A percentile compares a stretch with the other conserved stretches of the same genome.
Evolutionary conservation across 2,888 invertebrate species (phyloP).

Genomic region (Rapana venosa): DNA sequence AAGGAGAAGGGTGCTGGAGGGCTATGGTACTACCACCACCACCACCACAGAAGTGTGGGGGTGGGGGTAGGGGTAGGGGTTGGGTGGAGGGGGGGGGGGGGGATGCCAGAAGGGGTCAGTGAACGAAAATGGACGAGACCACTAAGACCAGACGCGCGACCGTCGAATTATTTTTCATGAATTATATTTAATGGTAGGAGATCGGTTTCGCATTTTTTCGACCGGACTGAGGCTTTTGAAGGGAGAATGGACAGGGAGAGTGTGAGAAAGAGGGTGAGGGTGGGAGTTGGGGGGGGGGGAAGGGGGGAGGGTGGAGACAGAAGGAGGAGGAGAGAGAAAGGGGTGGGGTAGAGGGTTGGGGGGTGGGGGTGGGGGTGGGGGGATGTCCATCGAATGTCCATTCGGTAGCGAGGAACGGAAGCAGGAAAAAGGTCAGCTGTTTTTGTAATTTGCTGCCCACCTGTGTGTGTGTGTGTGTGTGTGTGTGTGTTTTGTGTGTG

Average conservation of each 20-base stretch:
- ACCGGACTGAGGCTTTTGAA: background rate
- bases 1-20: background rate
- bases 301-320: background rate
- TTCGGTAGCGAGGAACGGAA: background rate
- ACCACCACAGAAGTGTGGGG: background rate
- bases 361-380: background rate
- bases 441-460: conserved; percentile 24
- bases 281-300: background rate
- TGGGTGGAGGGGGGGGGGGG: background rate
- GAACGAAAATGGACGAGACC: background rate
- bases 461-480: background rate
- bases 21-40: background rate
- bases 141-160: background rate
- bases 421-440: background rate
- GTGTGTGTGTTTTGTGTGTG: too few relatives aligned
- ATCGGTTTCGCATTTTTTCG: conserved; percentile 10
- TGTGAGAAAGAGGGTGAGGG: background rate
- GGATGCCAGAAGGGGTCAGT: background rate
- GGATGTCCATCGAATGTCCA: background rate
- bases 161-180: conserved; percentile 32
- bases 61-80: background rate
- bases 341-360: background rate
- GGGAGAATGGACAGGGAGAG: background rate
- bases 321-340: background rate
- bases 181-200: conserved; percentile 26